A percentile compares a stretch with the other conserved stretches of the same genome.
Conservation (phyloP, 2,888 invertebrate genomes). For the Cylindroiulus punctatus region DNA sequence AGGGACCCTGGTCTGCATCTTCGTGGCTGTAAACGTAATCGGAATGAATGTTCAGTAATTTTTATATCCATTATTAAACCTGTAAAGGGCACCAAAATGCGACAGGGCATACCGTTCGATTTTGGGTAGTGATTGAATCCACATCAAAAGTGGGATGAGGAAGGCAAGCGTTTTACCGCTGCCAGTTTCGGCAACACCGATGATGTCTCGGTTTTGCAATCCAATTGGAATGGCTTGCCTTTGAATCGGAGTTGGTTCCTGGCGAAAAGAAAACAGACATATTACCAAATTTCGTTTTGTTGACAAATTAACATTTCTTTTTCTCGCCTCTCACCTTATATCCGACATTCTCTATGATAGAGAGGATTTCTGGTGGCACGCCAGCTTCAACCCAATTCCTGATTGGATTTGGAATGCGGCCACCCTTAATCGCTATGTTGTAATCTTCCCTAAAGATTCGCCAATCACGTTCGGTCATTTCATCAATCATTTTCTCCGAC, state of each 20-base stretch:
- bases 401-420: slow-evolving; percentile 95
- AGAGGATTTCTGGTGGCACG: slow-evolving; percentile 88
- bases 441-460: slow-evolving; percentile 99
- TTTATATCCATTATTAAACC: not conserved
- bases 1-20: slow-evolving; percentile 81
- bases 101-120: slow-evolving; percentile 75
- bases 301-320: not conserved
- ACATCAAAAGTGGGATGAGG: slow-evolving; percentile 93
- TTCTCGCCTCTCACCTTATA: slow-evolving; percentile 74
- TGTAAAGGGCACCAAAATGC: not conserved
- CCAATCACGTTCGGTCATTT: slow-evolving; percentile 99
- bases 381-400: slow-evolving; percentile 94
- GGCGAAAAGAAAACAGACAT: not conserved
- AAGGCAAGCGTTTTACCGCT: slow-evolving; percentile 99
- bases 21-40: slow-evolving; percentile 61
- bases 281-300: not conserved
- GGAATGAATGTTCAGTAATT: not conserved
- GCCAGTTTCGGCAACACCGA: slow-evolving; percentile 99
- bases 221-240: slow-evolving; percentile 99
- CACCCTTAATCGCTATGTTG: slow-evolving; percentile 96
- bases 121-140: slow-evolving; percentile 98
- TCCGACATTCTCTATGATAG: slow-evolving; percentile 93
- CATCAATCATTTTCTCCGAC: slow-evolving; percentile 91
- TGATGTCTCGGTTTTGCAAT: slow-evolving; percentile 79
- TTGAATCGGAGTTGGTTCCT: slow-evolving; percentile 98